Conservation (phyloP, 37 sponge, comb jelly and placozoan species). For the Crambe crambe region DNA sequence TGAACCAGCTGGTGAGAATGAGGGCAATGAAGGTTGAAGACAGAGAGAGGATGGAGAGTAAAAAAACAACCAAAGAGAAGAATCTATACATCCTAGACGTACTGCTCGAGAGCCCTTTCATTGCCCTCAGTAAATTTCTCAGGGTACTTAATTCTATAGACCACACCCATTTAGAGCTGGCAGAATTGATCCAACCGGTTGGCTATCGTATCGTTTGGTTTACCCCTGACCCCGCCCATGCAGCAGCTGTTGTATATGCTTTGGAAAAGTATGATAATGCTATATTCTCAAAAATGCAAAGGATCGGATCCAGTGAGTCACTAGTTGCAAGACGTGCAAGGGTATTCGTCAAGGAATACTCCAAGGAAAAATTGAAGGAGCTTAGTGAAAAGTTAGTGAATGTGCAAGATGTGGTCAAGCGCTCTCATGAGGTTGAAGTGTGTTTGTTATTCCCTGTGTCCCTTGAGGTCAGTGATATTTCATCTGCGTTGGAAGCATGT, state of each 20-base stretch:
- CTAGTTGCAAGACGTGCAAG: neutral
- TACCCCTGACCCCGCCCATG: neutral
- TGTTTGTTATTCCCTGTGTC: neutral
- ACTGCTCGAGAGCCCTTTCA: neutral
- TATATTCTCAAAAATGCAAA: neutral
- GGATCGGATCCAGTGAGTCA: neutral
- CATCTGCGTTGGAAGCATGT: neutral
- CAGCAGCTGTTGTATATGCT: constrained; percentile 14
- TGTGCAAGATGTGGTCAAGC: neutral
- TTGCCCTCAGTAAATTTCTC: neutral
- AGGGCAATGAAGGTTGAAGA: neutral
- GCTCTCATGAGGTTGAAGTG: constrained; percentile 6
- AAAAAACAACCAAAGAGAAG: neutral
- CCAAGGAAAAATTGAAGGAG: neutral
- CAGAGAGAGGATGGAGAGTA: neutral
- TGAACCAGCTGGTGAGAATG: neutral
- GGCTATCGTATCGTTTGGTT: constrained; percentile 28
- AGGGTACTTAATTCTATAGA: neutral
- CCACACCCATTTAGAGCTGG: neutral
- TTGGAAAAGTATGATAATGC: constrained; percentile 5
- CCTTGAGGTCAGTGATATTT: neutral
- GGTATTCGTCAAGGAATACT: neutral
- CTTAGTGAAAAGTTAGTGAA: neutral
- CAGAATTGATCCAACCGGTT: constrained; percentile 11
- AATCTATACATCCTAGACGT: neutral